These are phyloP conservation scores for Fopius arisanus DNA, from an alignment of 1,140 invertebrate genomes.

Conservation along the genomic window DNA sequence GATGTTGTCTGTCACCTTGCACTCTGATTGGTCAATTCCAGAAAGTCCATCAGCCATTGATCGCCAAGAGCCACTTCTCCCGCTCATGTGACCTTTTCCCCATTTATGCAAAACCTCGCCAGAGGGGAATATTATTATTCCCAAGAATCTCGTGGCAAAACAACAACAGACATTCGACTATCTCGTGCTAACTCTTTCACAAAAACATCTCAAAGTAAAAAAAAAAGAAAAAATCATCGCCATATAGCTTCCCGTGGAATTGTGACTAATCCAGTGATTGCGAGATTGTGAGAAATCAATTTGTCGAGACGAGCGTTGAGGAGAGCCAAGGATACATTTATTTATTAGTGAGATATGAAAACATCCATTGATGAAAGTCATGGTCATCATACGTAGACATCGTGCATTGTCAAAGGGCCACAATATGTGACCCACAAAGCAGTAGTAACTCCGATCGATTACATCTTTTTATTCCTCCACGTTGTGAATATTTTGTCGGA, in stretches of 20 bases:
- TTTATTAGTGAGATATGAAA: slow-evolving; percentile 39
- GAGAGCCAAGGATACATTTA: neutral
- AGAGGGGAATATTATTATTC: slow-evolving; percentile 41
- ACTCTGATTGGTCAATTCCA: neutral
- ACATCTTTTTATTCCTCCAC: no score
- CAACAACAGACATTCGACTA: slow-evolving; percentile 43
- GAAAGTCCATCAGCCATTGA: neutral
- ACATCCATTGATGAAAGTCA: slow-evolving; percentile 46
- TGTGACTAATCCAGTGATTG: neutral
- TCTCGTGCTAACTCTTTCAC: slow-evolving; percentile 4
- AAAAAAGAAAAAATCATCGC: neutral
- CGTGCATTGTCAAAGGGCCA: slow-evolving; percentile 16
- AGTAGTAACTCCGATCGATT: no score
- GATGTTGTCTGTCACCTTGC: neutral
- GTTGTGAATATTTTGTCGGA: neutral
- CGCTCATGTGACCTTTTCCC: slow-evolving; percentile 6
- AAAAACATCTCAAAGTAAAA: neutral
- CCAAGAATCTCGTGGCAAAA: slow-evolving; percentile 48
- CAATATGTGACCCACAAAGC: slow-evolving; percentile 20
- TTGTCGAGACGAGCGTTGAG: neutral
- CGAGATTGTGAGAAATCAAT: neutral
- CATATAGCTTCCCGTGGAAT: no score
- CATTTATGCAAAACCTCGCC: neutral
- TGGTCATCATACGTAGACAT: slow-evolving; percentile 37
- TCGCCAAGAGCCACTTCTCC: neutral